phyloP scores from a whole-genome alignment of 2,888 invertebrate genomes.

The Microplitis deprimator region DNA sequence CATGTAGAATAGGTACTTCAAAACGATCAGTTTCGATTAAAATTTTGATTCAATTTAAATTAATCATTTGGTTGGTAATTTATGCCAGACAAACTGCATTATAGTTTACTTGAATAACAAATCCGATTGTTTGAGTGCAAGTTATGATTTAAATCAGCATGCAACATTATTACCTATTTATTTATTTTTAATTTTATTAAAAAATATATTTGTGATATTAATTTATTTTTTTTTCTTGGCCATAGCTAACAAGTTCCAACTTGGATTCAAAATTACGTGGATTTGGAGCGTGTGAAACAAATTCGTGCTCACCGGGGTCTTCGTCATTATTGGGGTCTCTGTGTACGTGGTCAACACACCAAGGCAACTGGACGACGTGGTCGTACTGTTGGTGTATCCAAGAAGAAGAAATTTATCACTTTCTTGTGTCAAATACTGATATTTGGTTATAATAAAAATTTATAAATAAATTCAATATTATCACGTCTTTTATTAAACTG shows the following conservation, averaged over 20 bases:
- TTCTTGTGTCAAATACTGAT: slow-evolving; percentile 32
- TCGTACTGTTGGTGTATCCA: slow-evolving; percentile 99
- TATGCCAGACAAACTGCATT: slow-evolving; percentile 72
- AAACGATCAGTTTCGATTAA: no score
- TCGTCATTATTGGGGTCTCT: slow-evolving; percentile 99
- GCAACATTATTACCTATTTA: slow-evolving; percentile 35
- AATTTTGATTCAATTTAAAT: slow-evolving; percentile 53
- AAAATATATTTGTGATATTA: not conserved
- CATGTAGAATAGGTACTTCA: no score
- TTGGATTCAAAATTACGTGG: slow-evolving; percentile 99
- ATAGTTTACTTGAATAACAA: not conserved
- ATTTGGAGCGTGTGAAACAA: slow-evolving; percentile 99
- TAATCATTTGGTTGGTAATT: slow-evolving; percentile 71
- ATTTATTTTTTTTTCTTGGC: slow-evolving; percentile 29
- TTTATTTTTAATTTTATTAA: not conserved
- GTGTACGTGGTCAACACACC: slow-evolving; percentile 99
- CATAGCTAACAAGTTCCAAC: slow-evolving; percentile 88
- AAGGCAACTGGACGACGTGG: slow-evolving; percentile 99
- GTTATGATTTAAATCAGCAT: slow-evolving; percentile 35
- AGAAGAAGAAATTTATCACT: slow-evolving; percentile 92
- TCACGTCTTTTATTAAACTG: slow-evolving; percentile 1
- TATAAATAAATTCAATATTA: slow-evolving; percentile 42
- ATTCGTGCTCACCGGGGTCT: slow-evolving; percentile 99
- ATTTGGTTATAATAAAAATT: slow-evolving; percentile 53
- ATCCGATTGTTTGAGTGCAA: slow-evolving; percentile 21